phyloP scores from a whole-genome alignment of 1,140 invertebrate species.

The Drosophila varians region DNA sequence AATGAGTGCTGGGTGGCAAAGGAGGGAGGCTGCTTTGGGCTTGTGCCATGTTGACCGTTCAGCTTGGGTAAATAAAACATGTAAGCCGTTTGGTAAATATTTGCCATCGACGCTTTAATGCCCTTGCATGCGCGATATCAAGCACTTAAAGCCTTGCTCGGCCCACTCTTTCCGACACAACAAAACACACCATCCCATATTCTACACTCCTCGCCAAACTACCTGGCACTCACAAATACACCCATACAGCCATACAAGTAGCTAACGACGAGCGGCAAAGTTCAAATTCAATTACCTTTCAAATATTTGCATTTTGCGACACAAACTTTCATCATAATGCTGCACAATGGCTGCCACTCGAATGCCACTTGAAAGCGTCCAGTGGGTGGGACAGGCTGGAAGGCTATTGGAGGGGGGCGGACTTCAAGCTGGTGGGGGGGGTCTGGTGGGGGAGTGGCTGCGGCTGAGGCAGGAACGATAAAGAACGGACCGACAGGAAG shows the following conservation, averaged over 20 bases:
- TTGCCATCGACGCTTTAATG: slow-evolving; percentile 60
- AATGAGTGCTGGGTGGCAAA: slow-evolving; percentile 6
- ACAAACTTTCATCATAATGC: slow-evolving; percentile 81
- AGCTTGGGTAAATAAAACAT: slow-evolving; percentile 74
- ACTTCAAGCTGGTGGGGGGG: no score
- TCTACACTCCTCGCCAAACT: background rate
- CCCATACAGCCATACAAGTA: slow-evolving; percentile 19
- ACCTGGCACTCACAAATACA: slow-evolving; percentile 1
- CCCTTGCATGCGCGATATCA: slow-evolving; percentile 35
- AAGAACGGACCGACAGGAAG: slow-evolving; percentile 75
- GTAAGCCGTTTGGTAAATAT: slow-evolving; percentile 74
- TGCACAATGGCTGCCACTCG: slow-evolving; percentile 80
- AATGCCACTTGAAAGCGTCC: slow-evolving; percentile 74
- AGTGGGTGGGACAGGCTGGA: slow-evolving; percentile 13
- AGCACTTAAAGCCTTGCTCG: slow-evolving; percentile 40
- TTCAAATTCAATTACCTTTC: slow-evolving; percentile 82
- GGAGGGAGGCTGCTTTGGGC: slow-evolving; percentile 15
- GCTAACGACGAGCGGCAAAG: slow-evolving; percentile 67
- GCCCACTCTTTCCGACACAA: background rate
- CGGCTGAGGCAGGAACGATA: slow-evolving; percentile 37
- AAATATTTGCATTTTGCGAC: slow-evolving; percentile 82
- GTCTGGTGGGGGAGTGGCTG: background rate
- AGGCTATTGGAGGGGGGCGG: background rate
- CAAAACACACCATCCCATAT: background rate
- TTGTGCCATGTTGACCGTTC: slow-evolving; percentile 66